phyloP scores from a whole-genome alignment of 2,797 vertebrate genomes.

The Uromys caudimaculatus region DNA sequence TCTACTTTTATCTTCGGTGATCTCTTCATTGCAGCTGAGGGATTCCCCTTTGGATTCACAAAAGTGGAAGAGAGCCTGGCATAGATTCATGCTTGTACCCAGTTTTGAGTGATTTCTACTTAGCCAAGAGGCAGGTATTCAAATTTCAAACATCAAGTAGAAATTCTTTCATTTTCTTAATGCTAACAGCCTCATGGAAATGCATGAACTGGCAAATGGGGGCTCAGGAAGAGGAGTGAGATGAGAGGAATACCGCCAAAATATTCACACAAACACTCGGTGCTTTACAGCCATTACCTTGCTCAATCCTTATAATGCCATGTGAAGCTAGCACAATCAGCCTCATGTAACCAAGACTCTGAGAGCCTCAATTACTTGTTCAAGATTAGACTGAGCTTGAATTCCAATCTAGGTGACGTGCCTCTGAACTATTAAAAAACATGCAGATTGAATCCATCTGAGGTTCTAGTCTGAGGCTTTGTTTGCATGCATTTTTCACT shows the following conservation, averaged over 20 bases:
- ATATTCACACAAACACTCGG: neutral
- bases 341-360: neutral
- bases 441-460: neutral
- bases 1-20: neutral
- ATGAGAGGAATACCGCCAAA: neutral
- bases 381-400: slow-evolving; percentile 30
- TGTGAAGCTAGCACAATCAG: neutral
- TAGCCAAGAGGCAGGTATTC: neutral
- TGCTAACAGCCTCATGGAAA: neutral
- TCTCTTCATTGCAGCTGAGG: neutral
- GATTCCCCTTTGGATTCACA: neutral
- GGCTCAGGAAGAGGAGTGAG: neutral
- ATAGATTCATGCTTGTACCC: neutral
- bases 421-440: slow-evolving; percentile 39
- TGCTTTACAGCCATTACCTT: neutral
- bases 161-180: slow-evolving; percentile 22
- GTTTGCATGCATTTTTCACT: neutral
- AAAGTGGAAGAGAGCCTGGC: neutral
- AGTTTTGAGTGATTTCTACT: slow-evolving; percentile 39
- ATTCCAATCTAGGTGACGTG: neutral
- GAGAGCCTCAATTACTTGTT: slow-evolving; percentile 29
- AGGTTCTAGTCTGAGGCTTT: slow-evolving; percentile 10
- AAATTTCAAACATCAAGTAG: slow-evolving; percentile 10
- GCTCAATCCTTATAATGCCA: neutral
- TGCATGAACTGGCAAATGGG: neutral